Conservation (phyloP, 2,888 invertebrate species). For the Conus canariensis region DNA sequence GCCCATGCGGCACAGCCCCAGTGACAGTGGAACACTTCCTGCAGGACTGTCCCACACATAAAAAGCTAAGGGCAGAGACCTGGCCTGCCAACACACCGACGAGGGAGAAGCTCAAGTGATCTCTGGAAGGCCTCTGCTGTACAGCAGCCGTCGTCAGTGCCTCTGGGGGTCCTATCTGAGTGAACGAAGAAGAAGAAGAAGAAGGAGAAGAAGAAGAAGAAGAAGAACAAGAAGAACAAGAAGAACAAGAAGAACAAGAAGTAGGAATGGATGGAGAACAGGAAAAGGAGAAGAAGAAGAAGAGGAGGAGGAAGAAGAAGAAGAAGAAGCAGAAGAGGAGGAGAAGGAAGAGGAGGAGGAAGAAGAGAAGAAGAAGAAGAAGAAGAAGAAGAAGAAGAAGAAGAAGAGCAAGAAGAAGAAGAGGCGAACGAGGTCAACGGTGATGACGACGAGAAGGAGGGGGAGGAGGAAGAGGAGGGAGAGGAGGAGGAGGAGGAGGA, state of each 20-base stretch:
- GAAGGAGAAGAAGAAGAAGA: not conserved
- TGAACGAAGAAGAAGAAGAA: not conserved
- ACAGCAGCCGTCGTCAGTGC: too few relatives aligned
- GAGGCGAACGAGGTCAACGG: not conserved
- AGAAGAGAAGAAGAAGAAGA: not conserved
- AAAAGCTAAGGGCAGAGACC: too few relatives aligned
- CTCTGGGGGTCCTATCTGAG: too few relatives aligned
- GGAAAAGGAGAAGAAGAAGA: not conserved
- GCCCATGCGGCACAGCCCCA: too few relatives aligned
- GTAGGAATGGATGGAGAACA: not conserved
- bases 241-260: not conserved
- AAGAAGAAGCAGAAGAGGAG: not conserved
- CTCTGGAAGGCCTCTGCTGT: too few relatives aligned
- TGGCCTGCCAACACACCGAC: too few relatives aligned
- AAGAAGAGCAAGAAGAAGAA: not conserved
- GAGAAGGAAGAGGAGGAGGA: not conserved
- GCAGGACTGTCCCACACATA: too few relatives aligned
- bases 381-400: not conserved
- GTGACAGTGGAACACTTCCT: too few relatives aligned
- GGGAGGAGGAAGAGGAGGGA: not conserved
- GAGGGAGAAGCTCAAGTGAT: too few relatives aligned
- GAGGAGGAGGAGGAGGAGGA: not conserved
- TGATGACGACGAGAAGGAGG: not conserved
- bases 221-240: not conserved
- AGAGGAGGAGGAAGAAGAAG: not conserved